Conservation (phyloP, 2,113 vertebrate species). For the Tringa solitaria region DNA sequence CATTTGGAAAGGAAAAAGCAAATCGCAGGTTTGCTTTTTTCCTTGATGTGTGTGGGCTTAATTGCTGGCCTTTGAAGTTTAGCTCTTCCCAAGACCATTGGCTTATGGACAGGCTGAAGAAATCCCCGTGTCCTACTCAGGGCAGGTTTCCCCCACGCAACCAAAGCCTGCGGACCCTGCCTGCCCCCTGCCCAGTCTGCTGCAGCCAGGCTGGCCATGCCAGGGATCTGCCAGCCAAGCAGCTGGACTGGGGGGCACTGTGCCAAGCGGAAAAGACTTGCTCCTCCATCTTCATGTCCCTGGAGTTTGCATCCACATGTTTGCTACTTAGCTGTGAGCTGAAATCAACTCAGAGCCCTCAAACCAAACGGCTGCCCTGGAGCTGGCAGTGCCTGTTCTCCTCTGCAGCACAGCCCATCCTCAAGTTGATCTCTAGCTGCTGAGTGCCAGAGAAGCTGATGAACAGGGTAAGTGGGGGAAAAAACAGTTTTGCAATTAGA, state of each 20-base stretch:
- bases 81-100: not conserved
- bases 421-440: not conserved
- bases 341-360: not conserved
- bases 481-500: constrained; percentile 9
- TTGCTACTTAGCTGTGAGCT: not conserved
- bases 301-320: constrained; percentile 13
- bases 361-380: not conserved
- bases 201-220: not conserved
- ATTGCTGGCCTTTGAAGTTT: constrained; percentile 10
- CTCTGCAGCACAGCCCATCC: not conserved
- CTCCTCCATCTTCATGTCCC: not conserved
- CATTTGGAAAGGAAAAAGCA: not conserved
- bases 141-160: fast-evolving
- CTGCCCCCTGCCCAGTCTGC: not conserved
- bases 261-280: not conserved
- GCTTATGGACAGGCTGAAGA: not conserved
- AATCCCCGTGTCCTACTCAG: not conserved
- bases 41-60: constrained; percentile 34
- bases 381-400: not conserved
- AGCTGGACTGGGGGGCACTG: not conserved
- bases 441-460: not conserved
- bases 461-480: not conserved
- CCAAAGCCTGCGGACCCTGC: not conserved
- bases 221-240: not conserved
- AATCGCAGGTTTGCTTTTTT: not conserved